Evolutionary conservation across 37 sponge, comb jelly and placozoan genomes (phyloP), one percentile per base, ranked within the genome.

Genomic region (Sycon ciliatum): DNA sequence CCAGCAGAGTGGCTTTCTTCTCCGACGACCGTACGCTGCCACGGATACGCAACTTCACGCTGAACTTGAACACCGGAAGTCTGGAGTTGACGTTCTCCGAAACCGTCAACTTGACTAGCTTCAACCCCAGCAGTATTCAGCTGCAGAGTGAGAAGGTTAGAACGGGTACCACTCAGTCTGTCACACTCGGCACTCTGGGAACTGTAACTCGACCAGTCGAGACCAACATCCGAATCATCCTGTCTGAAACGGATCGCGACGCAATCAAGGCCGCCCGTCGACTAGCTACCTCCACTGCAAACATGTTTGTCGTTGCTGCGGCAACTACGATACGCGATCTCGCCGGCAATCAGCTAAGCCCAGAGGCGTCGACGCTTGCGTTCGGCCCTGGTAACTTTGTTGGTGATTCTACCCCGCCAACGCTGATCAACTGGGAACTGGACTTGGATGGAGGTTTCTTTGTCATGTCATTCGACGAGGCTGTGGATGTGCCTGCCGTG

Each of bases 401-500:
- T n/a, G n/a, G n/a, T n/a, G n/a, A n/a, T n/a, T n/a, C n/a, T n/a
- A n/a, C n/a, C n/a, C n/a, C n/a, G n/a, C 93, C 93, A 34, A 34
- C 56, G 1, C 80, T 92, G 23, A 34, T 56, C 24, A 39, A 66
- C 4, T 57, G 79, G 27, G 57, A 67, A 20, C 68, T 92, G 0
- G 93, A 92, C 53, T 68, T 92, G 22, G 61, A 85, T 26, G 58
- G 29, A 37, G 93, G 93, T 34, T 66, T 77, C 29, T 46, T 92
- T 0, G 52, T 73, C 1, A 76, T 92, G 28, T 67, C 83, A 9
- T 92, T 92, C 76, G 69, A 74, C 82, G 88, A 92, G 73, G 81
- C 73, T 60, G 85, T 92, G 0, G 53, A 67, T 66, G 75, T 39
- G 18, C 18, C 81, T 26, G 32, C 76, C 40, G 20, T 87, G 16